These are phyloP conservation scores for Pyrocephalus nanus DNA, from an alignment of 2,797 vertebrate species.

Conservation along the genomic window DNA sequence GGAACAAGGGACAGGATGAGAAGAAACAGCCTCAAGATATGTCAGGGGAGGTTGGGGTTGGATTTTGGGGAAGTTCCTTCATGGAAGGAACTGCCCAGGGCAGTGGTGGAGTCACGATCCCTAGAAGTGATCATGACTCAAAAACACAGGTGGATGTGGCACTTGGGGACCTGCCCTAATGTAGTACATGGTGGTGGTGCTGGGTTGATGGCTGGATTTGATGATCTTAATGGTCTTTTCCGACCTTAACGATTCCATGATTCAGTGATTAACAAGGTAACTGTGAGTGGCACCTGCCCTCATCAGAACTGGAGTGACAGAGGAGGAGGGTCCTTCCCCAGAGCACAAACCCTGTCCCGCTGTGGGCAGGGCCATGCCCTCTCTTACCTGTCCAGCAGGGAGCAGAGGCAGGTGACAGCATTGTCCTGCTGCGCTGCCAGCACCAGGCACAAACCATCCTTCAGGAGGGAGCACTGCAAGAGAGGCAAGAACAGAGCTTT, in stretches of 20 bases:
- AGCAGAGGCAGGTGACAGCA: constrained; percentile 48
- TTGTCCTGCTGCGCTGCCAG: constrained; percentile 70
- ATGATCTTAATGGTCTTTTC: neutral
- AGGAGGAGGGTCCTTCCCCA: neutral
- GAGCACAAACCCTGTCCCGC: neutral
- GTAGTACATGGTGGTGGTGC: neutral
- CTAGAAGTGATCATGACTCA: neutral
- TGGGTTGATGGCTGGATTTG: neutral
- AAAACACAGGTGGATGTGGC: neutral
- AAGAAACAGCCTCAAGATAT: accelerated
- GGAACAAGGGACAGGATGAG: neutral
- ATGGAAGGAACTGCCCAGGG: neutral
- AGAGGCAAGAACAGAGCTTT: neutral
- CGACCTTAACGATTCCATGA: neutral
- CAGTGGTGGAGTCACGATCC: neutral
- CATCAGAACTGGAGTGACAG: neutral
- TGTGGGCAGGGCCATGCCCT: neutral
- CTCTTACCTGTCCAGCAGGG: constrained; percentile 71
- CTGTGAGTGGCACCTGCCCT: neutral
- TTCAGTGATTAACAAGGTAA: neutral
- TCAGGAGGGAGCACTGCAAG: constrained; percentile 49
- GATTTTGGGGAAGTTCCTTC: neutral
- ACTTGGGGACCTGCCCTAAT: neutral
- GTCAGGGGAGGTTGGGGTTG: neutral
- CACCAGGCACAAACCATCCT: constrained; percentile 65